Base-by-base conservation (phyloP, 2,888 invertebrate genomes). In the Tenthredo distinguenda region DNA sequence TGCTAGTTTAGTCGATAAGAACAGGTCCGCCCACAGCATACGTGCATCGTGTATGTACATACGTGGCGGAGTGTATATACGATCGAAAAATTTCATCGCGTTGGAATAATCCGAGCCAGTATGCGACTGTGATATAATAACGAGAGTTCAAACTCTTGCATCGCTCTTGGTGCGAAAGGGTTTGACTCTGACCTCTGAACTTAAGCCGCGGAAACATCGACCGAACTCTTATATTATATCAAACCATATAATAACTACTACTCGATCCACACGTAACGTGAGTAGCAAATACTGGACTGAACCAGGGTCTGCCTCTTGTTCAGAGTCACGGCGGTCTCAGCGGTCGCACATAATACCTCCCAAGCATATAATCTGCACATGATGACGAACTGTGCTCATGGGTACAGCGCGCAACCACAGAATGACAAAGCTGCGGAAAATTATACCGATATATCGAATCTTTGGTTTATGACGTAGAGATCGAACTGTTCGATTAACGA, bases 21-120 rank as follows among this genome's bases (percentile, higher is more conserved):
- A 81, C 81, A 81, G 81, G 81, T 81, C 81, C 81, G 81, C 81
- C 81, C 81, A 81, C 81, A 40, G 37, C 21, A 21, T 50, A 21
- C 31, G 15, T 55, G 50, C 43, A 55, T 26, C 47, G 7, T 50
- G 15, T 4, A 47, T 47, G 4, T 2, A n/a, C 4, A 50, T 12
- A 3, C 12, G 12, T 18, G n/a, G 6, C n/a, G 2, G 55, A 50
- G 1, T 50, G 74, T 43, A 43, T 34, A 26, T 26, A 26, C 26
- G 74, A 77, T 77, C 77, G 77, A 55, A 43, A 77, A 77, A 77
- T 31, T 77, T n/a, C 43, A 21, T 21, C 74, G 43, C 12, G 12
- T n/a, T 21, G 4, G 68, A 68, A 26, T 34, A 68, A 68, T 68
- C 26, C 21, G 34, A 31, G 3, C 7, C 7, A 58, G 12, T 47